A percentile compares a stretch with the other conserved stretches of the same genome.
phyloP scores from a whole-genome alignment of 2,888 invertebrate genomes.

The Netelia fuscicornis region DNA sequence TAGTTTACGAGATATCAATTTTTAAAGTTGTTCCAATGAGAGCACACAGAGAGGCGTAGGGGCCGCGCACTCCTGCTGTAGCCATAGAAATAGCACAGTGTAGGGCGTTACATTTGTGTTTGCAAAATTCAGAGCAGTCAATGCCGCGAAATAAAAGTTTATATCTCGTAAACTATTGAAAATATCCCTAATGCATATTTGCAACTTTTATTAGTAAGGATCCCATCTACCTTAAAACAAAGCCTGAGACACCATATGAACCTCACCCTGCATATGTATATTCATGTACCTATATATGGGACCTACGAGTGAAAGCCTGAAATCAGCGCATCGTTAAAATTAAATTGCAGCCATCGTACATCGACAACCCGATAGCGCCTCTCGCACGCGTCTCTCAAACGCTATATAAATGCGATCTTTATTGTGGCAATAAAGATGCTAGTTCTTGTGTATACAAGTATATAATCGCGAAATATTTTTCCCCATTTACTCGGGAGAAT shows the following conservation, averaged over 20 bases:
- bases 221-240: too few species aligned
- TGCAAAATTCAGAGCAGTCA: too few species aligned
- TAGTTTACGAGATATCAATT: not conserved
- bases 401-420: constrained; percentile 45
- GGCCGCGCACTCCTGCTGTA: too few species aligned
- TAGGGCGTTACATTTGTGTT: too few species aligned
- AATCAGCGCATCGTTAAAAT: constrained; percentile 65
- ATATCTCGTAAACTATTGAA: too few species aligned
- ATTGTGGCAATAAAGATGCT: constrained; percentile 49
- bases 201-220: too few species aligned
- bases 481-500: constrained; percentile 4
- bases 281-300: not conserved
- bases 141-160: too few species aligned
- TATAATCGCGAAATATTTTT: constrained; percentile 5
- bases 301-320: constrained; percentile 39
- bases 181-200: too few species aligned
- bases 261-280: not conserved
- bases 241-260: too few species aligned
- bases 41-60: too few species aligned
- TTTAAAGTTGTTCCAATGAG: too few species aligned
- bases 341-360: constrained; percentile 48
- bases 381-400: constrained; percentile 19
- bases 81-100: too few species aligned
- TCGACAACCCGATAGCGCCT: constrained; percentile 18
- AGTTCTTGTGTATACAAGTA: not conserved